A percentile compares a stretch with the other conserved stretches of the same genome.
Conservation (phyloP, 2,113 vertebrate species). For the Brienomyrus brachyistius region DNA sequence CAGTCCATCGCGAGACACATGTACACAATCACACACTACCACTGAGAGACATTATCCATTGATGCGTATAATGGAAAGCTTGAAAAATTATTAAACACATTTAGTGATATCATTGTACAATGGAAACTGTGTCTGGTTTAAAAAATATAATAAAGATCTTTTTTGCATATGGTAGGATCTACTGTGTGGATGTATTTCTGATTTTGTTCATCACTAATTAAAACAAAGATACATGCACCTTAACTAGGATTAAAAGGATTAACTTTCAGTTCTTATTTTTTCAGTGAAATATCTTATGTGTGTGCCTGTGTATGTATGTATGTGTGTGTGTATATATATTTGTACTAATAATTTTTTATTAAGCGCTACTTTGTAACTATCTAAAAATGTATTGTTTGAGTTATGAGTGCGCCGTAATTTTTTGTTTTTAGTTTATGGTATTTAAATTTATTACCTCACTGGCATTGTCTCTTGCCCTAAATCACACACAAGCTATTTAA, state of each 20-base stretch:
- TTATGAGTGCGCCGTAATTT: neutral
- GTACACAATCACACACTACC: neutral
- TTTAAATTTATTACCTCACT: neutral
- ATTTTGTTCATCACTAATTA: neutral
- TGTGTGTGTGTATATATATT: no score
- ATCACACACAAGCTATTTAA: neutral
- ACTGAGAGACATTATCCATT: neutral
- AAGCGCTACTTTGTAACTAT: no score
- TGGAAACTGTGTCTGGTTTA: conserved; percentile 60
- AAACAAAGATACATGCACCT: neutral
- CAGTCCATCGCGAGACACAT: neutral
- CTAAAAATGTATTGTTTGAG: neutral
- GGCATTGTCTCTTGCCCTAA: neutral
- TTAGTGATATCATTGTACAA: conserved; percentile 57
- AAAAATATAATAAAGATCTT: conserved; percentile 70
- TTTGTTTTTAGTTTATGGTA: neutral
- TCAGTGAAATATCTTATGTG: neutral
- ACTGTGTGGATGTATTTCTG: neutral
- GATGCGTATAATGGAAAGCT: conserved; percentile 57
- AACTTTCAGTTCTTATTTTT: neutral
- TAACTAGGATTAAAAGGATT: neutral
- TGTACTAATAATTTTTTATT: no score
- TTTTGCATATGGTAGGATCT: conserved; percentile 44
- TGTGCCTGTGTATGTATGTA: no score
- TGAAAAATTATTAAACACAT: conserved; percentile 53